These are phyloP conservation scores for Salarias fasciatus DNA, from an alignment of 2,797 vertebrate genomes.

Conservation along the genomic window DNA sequence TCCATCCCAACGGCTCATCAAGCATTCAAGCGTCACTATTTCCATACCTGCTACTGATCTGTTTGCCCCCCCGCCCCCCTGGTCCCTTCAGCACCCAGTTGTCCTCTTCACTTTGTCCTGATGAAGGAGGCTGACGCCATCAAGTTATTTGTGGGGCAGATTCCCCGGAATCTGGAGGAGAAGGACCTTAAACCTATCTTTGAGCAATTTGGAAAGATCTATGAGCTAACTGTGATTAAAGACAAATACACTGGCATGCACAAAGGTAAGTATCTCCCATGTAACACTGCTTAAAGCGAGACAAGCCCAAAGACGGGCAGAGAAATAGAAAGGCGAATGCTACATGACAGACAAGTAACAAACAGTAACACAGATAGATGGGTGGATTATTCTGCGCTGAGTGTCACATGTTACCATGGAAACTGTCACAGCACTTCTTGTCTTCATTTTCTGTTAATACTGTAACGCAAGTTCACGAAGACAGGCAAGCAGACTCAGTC, in stretches of 20 bases:
- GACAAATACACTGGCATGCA: conserved; percentile 89
- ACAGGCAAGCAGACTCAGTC: conserved; percentile 20
- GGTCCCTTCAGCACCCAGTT: conserved; percentile 53
- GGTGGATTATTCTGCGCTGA: conserved; percentile 45
- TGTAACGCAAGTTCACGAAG: conserved; percentile 34
- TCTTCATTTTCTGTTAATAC: conserved; percentile 54
- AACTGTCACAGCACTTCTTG: conserved; percentile 70
- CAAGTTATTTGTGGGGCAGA: conserved; percentile 87
- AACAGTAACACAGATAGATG: conserved; percentile 29
- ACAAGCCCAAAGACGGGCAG: conserved; percentile 4
- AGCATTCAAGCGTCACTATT: conserved; percentile 42
- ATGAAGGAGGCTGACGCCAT: conserved; percentile 89
- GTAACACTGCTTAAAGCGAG: conserved; percentile 38
- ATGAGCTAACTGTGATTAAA: conserved; percentile 87
- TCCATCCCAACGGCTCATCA: conserved; percentile 37
- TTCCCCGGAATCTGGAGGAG: conserved; percentile 86
- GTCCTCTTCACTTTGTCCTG: conserved; percentile 67
- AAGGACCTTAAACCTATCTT: conserved; percentile 88
- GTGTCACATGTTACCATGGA: conserved; percentile 75
- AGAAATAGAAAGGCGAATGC: conserved; percentile 20
- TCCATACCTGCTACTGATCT: conserved; percentile 63
- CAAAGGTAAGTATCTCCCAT: conserved; percentile 79
- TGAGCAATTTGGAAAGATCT: conserved; percentile 87
- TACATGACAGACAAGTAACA: conserved; percentile 30
- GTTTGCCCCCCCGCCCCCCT: conserved; percentile 50